Base-by-base conservation (phyloP, 2,888 invertebrate genomes). In the Melieria picta region DNA sequence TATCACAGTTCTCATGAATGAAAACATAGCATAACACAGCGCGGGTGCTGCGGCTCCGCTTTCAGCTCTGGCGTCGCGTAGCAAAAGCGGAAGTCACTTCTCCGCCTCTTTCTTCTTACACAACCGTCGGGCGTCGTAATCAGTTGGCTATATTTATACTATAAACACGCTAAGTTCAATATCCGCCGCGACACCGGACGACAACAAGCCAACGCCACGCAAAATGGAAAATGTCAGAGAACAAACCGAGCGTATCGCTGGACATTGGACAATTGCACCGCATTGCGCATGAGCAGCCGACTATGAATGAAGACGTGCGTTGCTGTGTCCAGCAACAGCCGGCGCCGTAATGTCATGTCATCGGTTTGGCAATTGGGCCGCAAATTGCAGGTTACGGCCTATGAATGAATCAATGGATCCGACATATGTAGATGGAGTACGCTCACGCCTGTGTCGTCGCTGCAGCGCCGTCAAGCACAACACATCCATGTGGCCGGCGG, bases 311-410 rank as follows among this genome's bases (percentile, higher is more conserved):
- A 30, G 30, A 30, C 30, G 30, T 30, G 30, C 30, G 30, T 30
- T 30, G 30, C 30, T 30, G 30, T 3, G 30, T 30, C 30, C 30
- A 30, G 30, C 3, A 3, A 30, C 30, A 30, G 30, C 1, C 30
- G 30, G 30, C 30, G 30, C 30, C 30, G 30, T 30, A 74, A 71
- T 71, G 45, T 52, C 61, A 72, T 73, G 70, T 67, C 73, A 70
- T 63, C 70, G 70, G 66, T 71, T 66, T 72, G 72, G 69, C 70
- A 76, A 76, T 74, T 74, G 73, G 71, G 72, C 70, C 60, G 48
- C 61, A 72, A 72, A 74, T 76, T 71, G 47, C 72, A 71, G 45
- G 60, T 70, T 65, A 7, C 63, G 73, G 73, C 70, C 69, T 71
- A 72, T 47, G 69, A 56, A 42, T 57, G 71, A 47, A 47, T n/a